These are phyloP conservation scores for Conchocele bisecta DNA, from an alignment of 2,888 invertebrate species.

Conservation along the genomic window DNA sequence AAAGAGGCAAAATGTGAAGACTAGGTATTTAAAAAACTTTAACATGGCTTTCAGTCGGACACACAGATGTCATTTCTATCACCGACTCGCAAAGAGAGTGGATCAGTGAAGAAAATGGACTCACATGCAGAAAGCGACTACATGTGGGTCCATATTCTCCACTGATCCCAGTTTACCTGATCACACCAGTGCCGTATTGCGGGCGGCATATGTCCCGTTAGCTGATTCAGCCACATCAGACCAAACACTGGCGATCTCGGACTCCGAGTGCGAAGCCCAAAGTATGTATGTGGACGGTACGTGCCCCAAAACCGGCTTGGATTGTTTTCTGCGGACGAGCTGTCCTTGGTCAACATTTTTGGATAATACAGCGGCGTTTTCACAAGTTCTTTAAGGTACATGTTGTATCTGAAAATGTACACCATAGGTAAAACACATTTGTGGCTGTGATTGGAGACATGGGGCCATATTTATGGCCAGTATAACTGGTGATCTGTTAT, in stretches of 20 bases:
- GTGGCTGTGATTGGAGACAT: too few relatives aligned
- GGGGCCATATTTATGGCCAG: too few relatives aligned
- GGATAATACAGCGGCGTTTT: constrained; percentile 71
- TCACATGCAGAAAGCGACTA: too few relatives aligned
- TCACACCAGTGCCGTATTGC: constrained; percentile 88
- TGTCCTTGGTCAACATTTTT: constrained; percentile 68
- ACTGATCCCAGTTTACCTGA: constrained; percentile 83
- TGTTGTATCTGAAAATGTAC: constrained; percentile 61
- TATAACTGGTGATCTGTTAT: too few relatives aligned
- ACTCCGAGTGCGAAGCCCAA: constrained; percentile 91
- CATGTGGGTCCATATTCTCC: neutral
- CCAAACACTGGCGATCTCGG: constrained; percentile 95
- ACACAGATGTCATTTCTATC: too few relatives aligned
- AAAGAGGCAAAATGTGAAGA: too few relatives aligned
- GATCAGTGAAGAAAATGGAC: too few relatives aligned
- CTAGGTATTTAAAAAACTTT: too few relatives aligned
- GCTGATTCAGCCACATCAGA: constrained; percentile 96
- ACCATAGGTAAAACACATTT: too few relatives aligned
- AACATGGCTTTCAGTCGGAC: too few relatives aligned
- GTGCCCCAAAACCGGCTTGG: constrained; percentile 90
- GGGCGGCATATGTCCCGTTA: constrained; percentile 86
- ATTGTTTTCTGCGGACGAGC: constrained; percentile 62
- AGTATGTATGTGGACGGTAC: constrained; percentile 85
- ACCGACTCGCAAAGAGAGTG: too few relatives aligned
- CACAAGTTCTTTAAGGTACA: constrained; percentile 65